phyloP scores from a whole-genome alignment of 1,140 invertebrate species.

The Diachasmimorpha longicaudata region DNA sequence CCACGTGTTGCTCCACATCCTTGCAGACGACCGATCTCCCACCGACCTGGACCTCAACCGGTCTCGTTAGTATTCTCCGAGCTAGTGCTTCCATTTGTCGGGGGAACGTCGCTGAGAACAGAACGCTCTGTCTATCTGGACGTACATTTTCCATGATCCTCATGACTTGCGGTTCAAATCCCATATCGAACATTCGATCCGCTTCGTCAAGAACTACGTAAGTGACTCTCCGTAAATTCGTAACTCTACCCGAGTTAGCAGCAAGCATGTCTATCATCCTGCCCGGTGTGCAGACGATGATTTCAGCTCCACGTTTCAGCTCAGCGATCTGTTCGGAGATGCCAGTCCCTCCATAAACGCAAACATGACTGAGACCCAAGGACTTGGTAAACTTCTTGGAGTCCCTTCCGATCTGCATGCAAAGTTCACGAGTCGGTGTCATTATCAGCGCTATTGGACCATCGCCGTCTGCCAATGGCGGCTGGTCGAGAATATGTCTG shows the following conservation, averaged over 20 bases:
- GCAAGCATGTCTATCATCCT: slow-evolving; percentile 99
- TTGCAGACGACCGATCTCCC: slow-evolving; percentile 97
- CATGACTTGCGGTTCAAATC: slow-evolving; percentile 99
- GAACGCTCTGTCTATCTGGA: slow-evolving; percentile 96
- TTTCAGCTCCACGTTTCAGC: slow-evolving; percentile 95
- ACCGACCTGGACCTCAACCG: slow-evolving; percentile 98
- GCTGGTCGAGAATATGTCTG: slow-evolving; percentile 95
- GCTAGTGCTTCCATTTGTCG: slow-evolving; percentile 99
- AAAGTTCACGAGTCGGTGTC: slow-evolving; percentile 97
- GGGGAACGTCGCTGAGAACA: slow-evolving; percentile 99
- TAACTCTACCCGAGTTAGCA: slow-evolving; percentile 96
- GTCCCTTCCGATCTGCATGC: slow-evolving; percentile 98
- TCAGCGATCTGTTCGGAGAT: slow-evolving; percentile 98
- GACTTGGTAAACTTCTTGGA: slow-evolving; percentile 95
- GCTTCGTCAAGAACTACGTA: slow-evolving; percentile 99
- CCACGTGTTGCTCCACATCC: slow-evolving; percentile 96
- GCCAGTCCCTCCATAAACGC: slow-evolving; percentile 98
- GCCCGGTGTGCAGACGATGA: slow-evolving; percentile 98
- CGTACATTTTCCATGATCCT: slow-evolving; percentile 97
- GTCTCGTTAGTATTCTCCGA: slow-evolving; percentile 89
- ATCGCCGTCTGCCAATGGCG: slow-evolving; percentile 90
- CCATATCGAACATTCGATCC: slow-evolving; percentile 99
- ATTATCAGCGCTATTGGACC: slow-evolving; percentile 97
- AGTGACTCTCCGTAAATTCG: slow-evolving; percentile 93
- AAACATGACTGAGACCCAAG: slow-evolving; percentile 85